A percentile compares a stretch with the other conserved stretches of the same genome.
Conservation (phyloP, 1,140 invertebrate genomes). For the Oncopodura yosiiana region DNA sequence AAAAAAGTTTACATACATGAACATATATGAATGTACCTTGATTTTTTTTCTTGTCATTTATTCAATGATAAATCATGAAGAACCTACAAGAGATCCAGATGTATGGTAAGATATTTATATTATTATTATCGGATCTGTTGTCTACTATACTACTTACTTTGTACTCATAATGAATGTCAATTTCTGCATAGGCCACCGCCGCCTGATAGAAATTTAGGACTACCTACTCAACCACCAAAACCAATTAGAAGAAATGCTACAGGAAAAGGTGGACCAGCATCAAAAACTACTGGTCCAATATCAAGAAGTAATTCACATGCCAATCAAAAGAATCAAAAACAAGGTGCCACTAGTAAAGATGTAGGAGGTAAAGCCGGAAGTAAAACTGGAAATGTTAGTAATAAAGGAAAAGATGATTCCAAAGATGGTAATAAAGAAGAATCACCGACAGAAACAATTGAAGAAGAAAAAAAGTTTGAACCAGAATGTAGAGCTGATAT, state of each 20-base stretch:
- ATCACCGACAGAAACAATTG: conserved; percentile 46
- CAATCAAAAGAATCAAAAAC: background rate
- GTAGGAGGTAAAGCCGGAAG: conserved; percentile 1
- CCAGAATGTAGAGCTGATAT: conserved; percentile 68
- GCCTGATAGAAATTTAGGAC: conserved; percentile 63
- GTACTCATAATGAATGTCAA: conserved; percentile 58
- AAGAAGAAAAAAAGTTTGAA: conserved; percentile 79
- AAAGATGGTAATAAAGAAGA: conserved; percentile 35
- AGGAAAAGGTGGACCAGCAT: background rate
- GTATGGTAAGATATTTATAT: too few relatives aligned
- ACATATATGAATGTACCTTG: too few relatives aligned
- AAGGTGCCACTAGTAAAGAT: background rate
- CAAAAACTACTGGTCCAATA: background rate
- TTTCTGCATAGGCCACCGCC: conserved; percentile 71
- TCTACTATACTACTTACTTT: too few relatives aligned
- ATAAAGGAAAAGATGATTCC: conserved; percentile 22
- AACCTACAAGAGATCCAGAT: conserved; percentile 48
- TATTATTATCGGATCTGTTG: too few relatives aligned
- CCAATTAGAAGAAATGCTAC: conserved; percentile 6
- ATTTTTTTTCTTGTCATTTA: too few relatives aligned
- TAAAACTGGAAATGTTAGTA: conserved; percentile 8
- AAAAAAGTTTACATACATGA: too few relatives aligned
- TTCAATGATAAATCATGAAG: too few relatives aligned
- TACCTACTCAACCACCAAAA: background rate
- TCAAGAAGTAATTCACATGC: background rate